These are phyloP conservation scores for Brenthis daphne DNA, from an alignment of 2,888 invertebrate species.

Conservation along the genomic window DNA sequence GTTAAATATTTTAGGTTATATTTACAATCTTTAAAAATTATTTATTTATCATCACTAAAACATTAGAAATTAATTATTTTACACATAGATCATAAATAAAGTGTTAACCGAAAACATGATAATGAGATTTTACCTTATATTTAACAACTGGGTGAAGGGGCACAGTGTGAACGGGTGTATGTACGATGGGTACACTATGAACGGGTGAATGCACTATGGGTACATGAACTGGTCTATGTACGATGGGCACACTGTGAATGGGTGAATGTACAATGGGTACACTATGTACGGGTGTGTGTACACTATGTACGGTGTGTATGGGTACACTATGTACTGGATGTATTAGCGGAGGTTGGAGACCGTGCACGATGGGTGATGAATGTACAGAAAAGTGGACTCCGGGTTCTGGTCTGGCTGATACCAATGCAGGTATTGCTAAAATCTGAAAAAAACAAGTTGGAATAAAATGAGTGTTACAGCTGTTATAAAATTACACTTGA, in stretches of 20 bases:
- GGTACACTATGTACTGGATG: slow-evolving; percentile 20
- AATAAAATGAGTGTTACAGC: neutral
- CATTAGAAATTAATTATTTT: too few relatives aligned
- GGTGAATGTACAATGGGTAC: slow-evolving; percentile 46
- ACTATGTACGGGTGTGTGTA: slow-evolving; percentile 20
- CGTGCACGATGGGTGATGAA: slow-evolving; percentile 25
- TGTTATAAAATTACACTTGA: too few relatives aligned
- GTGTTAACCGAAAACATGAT: slow-evolving; percentile 42
- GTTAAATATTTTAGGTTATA: too few relatives aligned
- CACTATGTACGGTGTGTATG: slow-evolving; percentile 15
- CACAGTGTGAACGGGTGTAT: slow-evolving; percentile 29
- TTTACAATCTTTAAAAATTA: too few relatives aligned
- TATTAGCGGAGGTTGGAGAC: slow-evolving; percentile 13
- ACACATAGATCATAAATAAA: too few relatives aligned
- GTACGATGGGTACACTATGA: slow-evolving; percentile 41
- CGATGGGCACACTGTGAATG: slow-evolving; percentile 50
- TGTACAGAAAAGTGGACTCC: slow-evolving; percentile 49
- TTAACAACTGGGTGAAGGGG: slow-evolving; percentile 48
- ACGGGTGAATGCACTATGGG: slow-evolving; percentile 34
- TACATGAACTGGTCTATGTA: slow-evolving; percentile 45
- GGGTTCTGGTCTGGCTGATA: slow-evolving; percentile 40
- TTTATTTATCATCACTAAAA: too few relatives aligned
- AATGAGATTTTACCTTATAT: slow-evolving; percentile 55
- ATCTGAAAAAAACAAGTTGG: slow-evolving; percentile 40
- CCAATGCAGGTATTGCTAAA: slow-evolving; percentile 30